phyloP scores from a whole-genome alignment of 1,140 invertebrate genomes.

The Scaptomyza hsui region DNA sequence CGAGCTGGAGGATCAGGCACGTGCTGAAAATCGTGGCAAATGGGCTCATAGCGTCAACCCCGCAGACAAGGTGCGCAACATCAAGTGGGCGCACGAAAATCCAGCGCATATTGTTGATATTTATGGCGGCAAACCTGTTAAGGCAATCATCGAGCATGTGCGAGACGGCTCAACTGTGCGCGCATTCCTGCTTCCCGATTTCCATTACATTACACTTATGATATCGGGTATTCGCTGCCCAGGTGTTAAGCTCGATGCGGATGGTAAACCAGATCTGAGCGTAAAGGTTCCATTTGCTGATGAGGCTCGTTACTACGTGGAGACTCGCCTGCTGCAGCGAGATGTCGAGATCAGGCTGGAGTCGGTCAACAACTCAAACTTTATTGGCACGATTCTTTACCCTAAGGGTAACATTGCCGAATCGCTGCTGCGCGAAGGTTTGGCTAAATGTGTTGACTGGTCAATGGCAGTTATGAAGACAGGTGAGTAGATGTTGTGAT shows the following conservation, averaged over 20 bases:
- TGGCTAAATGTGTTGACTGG: slow-evolving; percentile 99
- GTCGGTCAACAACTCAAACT: slow-evolving; percentile 95
- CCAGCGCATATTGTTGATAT: slow-evolving; percentile 92
- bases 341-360: slow-evolving; percentile 97
- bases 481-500: slow-evolving; percentile 79
- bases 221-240: slow-evolving; percentile 96
- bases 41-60: slow-evolving; percentile 87
- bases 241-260: slow-evolving; percentile 88
- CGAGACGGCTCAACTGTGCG: slow-evolving; percentile 97
- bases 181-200: slow-evolving; percentile 93
- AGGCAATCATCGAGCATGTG: slow-evolving; percentile 97
- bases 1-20: slow-evolving; percentile 96
- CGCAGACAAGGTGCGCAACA: slow-evolving; percentile 90
- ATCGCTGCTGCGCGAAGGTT: slow-evolving; percentile 94
- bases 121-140: slow-evolving; percentile 90
- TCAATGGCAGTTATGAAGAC: slow-evolving; percentile 94
- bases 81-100: slow-evolving; percentile 95
- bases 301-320: slow-evolving; percentile 92
- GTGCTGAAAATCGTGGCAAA: slow-evolving; percentile 93
- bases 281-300: slow-evolving; percentile 85
- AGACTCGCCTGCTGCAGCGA: slow-evolving; percentile 94
- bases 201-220: slow-evolving; percentile 94
- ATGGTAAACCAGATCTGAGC: slow-evolving; percentile 87
- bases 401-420: slow-evolving; percentile 98
- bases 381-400: slow-evolving; percentile 97